Evolutionary conservation across 2,113 vertebrate genomes (phyloP).

Genomic region (Potamarius usumacintae): DNA sequence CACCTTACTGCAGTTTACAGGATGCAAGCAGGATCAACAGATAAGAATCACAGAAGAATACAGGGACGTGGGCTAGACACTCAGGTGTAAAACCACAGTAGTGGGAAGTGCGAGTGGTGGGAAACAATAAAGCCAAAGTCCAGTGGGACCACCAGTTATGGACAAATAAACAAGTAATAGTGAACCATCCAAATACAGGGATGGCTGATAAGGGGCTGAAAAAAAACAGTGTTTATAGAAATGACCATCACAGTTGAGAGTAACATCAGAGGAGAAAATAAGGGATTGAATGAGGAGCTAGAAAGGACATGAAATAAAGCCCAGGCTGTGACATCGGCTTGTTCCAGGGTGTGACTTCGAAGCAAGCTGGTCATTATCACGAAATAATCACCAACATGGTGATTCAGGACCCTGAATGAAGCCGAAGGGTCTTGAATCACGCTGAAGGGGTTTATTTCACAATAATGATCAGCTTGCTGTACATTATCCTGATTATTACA

Average conservation of each 20-base stretch:
- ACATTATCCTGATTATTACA: no score
- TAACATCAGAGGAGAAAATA: neutral
- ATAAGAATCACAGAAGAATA: neutral
- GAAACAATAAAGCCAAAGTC: neutral
- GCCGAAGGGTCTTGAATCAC: no score
- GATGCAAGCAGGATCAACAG: neutral
- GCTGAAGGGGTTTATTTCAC: no score
- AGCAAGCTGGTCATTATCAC: neutral
- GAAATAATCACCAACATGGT: no score
- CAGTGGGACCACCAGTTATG: neutral
- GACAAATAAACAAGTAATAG: neutral
- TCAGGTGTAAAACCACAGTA: neutral
- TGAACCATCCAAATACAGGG: neutral
- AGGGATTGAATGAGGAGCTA: neutral
- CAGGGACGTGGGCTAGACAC: neutral
- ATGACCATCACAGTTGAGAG: neutral
- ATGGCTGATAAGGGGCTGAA: neutral
- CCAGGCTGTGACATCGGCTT: neutral
- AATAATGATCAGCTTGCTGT: no score
- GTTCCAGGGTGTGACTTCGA: slow-evolving; percentile 7
- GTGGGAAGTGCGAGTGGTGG: neutral
- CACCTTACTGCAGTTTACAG: neutral
- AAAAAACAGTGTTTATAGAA: neutral
- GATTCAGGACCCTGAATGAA: no score
- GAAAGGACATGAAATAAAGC: neutral